Evolutionary conservation across 1,140 invertebrate species (phyloP).

Genomic region (Schlechtendalia chinensis): DNA sequence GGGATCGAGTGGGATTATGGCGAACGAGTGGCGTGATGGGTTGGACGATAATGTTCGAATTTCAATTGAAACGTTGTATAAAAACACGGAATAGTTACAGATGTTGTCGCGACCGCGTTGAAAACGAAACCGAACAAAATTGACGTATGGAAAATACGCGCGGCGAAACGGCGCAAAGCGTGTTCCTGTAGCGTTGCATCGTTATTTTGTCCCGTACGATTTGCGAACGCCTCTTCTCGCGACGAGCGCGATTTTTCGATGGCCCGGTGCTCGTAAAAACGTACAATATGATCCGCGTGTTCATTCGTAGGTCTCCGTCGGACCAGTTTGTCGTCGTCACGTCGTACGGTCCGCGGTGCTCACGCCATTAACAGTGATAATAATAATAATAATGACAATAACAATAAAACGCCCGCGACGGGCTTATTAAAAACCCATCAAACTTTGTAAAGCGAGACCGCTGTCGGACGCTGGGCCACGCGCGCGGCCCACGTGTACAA

Average conservation of each 20-base stretch:
- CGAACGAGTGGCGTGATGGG: too few species aligned
- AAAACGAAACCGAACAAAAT: background rate
- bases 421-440: conserved; percentile 29
- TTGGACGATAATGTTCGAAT: too few species aligned
- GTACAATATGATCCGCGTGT: background rate
- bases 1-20: too few species aligned
- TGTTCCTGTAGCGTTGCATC: too few species aligned
- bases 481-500: too few species aligned
- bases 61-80: background rate
- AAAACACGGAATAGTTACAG: background rate
- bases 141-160: background rate
- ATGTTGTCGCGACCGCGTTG: background rate
- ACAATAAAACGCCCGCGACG: background rate
- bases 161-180: too few species aligned
- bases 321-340: conserved; percentile 30
- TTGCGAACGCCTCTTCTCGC: background rate
- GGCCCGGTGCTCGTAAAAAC: background rate
- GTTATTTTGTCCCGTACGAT: background rate
- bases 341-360: too few species aligned
- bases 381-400: too few species aligned
- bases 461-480: too few species aligned
- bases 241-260: background rate
- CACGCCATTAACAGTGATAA: too few species aligned
- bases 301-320: background rate
- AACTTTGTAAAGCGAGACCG: conserved; percentile 23